phyloP scores from a whole-genome alignment of 2,113 vertebrate species.

The Loxodonta africana region DNA sequence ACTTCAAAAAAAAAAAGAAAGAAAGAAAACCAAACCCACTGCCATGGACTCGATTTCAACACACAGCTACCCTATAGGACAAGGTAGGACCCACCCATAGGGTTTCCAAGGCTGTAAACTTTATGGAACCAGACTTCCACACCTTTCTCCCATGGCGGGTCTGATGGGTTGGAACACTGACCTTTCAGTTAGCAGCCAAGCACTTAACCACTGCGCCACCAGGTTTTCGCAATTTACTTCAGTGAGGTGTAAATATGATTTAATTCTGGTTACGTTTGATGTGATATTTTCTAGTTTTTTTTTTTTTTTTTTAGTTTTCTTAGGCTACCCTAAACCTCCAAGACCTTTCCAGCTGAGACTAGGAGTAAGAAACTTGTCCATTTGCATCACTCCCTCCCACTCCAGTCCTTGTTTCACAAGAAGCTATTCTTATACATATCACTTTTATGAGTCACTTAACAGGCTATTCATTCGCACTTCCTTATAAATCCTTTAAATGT shows the following conservation, averaged over 20 bases:
- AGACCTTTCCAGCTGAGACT: background rate
- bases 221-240: background rate
- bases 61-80: too few relatives aligned
- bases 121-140: too few relatives aligned
- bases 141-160: too few relatives aligned
- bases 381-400: background rate
- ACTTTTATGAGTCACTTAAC: conserved; percentile 65
- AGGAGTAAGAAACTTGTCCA: background rate
- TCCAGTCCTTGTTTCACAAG: background rate
- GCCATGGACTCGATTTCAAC: too few relatives aligned
- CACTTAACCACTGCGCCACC: too few relatives aligned
- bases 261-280: background rate
- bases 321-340: background rate
- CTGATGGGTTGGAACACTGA: too few relatives aligned
- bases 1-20: background rate
- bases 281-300: conserved; percentile 7
- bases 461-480: conserved; percentile 38
- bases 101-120: too few relatives aligned
- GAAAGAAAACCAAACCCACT: too few relatives aligned
- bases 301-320: conserved; percentile 45
- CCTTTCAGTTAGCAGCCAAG: too few relatives aligned
- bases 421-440: conserved; percentile 61
- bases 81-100: too few relatives aligned
- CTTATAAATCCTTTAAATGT: conserved; percentile 65
- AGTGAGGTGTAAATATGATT: background rate